Evolutionary conservation across 2,113 vertebrate species (phyloP).

Genomic region (Bucco capensis): DNA sequence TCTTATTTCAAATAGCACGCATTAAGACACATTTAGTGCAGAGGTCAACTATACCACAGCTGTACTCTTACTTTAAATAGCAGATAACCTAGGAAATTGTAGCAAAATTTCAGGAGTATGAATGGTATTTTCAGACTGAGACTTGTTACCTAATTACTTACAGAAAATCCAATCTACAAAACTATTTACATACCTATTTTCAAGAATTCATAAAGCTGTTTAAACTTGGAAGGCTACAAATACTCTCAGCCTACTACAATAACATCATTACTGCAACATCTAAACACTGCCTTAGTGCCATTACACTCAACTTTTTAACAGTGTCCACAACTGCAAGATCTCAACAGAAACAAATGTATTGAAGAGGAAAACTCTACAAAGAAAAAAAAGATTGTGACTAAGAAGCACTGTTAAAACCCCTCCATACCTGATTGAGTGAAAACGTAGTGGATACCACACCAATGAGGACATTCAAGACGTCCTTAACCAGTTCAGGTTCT

Average conservation of each 20-base stretch:
- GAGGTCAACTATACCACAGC: not conserved
- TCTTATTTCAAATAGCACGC: not conserved
- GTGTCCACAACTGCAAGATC: not conserved
- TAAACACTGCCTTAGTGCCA: not conserved
- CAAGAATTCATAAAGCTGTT: not conserved
- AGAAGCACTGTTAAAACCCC: not conserved
- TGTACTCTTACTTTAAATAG: not conserved
- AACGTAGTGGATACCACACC: constrained; percentile 91
- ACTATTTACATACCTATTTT: not conserved
- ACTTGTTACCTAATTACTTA: not conserved
- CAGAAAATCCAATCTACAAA: not conserved
- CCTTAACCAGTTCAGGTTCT: constrained; percentile 87
- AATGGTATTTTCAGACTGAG: not conserved
- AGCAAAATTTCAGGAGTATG: not conserved
- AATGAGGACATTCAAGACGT: constrained; percentile 90
- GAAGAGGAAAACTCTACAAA: not conserved
- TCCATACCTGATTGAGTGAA: constrained; percentile 82
- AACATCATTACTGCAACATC: not conserved
- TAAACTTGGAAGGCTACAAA: not conserved
- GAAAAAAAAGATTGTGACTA: not conserved
- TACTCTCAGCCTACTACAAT: not conserved
- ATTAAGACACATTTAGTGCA: too few relatives aligned
- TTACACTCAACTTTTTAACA: not conserved
- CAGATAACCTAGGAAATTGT: too few relatives aligned
- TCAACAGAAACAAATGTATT: not conserved